Evolutionary conservation across 2,113 vertebrate species (phyloP).

Genomic region (Merops nubicus): DNA sequence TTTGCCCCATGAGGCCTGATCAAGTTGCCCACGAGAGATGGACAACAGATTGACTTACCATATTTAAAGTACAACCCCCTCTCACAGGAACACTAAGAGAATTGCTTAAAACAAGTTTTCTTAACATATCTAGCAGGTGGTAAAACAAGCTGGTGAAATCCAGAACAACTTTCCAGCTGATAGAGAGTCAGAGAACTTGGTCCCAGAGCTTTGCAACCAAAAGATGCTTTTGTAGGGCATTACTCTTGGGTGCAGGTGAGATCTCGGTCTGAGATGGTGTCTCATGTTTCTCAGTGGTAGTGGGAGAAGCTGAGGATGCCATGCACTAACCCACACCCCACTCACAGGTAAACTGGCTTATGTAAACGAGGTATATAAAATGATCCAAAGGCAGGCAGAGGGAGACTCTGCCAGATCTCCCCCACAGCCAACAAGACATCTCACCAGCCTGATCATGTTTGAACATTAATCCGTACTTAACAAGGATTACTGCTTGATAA

Average conservation of each 20-base stretch:
- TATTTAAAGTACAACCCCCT: neutral
- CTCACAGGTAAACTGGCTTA: neutral
- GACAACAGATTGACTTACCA: neutral
- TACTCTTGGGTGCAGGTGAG: neutral
- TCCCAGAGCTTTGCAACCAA: neutral
- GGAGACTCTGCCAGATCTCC: conserved; percentile 21
- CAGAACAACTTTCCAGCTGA: neutral
- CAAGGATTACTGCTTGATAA: conserved; percentile 43
- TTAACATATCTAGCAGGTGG: neutral
- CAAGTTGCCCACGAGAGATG: neutral
- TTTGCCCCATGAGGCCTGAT: neutral
- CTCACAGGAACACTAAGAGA: neutral
- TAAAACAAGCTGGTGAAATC: conserved; percentile 4
- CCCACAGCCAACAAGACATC: conserved; percentile 6
- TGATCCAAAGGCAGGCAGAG: neutral
- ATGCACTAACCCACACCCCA: neutral
- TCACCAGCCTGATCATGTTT: conserved; percentile 48
- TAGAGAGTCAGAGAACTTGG: neutral
- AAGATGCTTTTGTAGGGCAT: neutral
- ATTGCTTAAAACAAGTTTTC: conserved; percentile 38
- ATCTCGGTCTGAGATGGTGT: neutral
- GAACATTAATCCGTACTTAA: conserved; percentile 48
- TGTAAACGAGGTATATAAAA: neutral
- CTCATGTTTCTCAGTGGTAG: neutral
- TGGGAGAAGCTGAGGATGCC: neutral